Evolutionary conservation across 2,888 invertebrate species (phyloP).

Genomic region (Gisinianus flammeolus): DNA sequence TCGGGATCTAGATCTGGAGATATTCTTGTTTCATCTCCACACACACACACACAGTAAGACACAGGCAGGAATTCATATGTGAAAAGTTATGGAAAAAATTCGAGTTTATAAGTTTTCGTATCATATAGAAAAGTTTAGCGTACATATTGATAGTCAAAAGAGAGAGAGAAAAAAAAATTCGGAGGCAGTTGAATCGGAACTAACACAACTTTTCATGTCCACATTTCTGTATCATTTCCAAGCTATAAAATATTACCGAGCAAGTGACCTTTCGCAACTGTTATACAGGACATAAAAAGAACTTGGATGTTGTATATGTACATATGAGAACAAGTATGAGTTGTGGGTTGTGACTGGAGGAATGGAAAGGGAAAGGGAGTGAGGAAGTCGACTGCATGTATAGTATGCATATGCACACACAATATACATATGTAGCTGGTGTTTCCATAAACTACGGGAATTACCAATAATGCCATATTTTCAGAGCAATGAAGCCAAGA

Average conservation of each 20-base stretch:
- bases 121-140: no score
- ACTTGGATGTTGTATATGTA: neutral
- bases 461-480: constrained; percentile 3
- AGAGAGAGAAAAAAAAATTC: neutral
- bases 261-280: constrained; percentile 2
- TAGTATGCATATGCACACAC: neutral
- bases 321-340: no score
- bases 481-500: neutral
- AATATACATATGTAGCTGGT: neutral
- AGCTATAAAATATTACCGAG: neutral
- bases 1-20: no score
- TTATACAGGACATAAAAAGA: no score
- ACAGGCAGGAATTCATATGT: neutral
- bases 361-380: neutral
- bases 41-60: no score
- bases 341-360: neutral
- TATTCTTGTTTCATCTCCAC: no score
- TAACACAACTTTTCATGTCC: neutral
- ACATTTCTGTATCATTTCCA: constrained; percentile 10
- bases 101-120: neutral
- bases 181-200: no score
- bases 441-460: neutral
- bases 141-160: neutral
- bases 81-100: neutral
- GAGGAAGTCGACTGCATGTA: neutral